phyloP scores from a whole-genome alignment of 2,113 vertebrate genomes.

The Elgaria multicarinata region DNA sequence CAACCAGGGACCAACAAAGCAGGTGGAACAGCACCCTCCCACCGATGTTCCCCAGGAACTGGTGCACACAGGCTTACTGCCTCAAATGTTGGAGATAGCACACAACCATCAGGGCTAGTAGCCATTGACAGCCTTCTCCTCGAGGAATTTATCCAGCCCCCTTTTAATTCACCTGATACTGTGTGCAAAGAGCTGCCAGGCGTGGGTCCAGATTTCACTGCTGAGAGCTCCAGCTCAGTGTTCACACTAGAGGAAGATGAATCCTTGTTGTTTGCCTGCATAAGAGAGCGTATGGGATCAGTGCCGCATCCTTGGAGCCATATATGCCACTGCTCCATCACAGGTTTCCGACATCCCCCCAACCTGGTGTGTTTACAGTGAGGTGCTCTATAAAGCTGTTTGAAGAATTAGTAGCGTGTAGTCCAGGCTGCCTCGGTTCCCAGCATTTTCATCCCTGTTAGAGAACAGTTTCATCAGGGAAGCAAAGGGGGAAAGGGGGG shows the following conservation, averaged over 20 bases:
- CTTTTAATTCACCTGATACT: constrained; percentile 1
- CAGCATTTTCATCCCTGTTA: neutral
- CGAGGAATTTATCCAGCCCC: no score
- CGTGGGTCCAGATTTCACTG: neutral
- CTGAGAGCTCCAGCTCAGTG: constrained; percentile 2
- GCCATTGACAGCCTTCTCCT: no score
- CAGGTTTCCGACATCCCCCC: no score
- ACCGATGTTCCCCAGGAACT: no score
- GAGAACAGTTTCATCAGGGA: neutral
- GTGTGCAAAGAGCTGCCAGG: neutral
- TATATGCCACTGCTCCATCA: neutral
- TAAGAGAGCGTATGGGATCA: neutral
- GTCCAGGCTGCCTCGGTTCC: neutral
- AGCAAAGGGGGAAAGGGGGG: neutral
- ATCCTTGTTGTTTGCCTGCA: constrained; percentile 11
- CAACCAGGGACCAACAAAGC: no score
- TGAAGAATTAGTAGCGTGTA: neutral
- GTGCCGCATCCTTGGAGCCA: neutral
- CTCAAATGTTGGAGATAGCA: no score
- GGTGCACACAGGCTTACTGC: no score
- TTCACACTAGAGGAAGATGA: constrained; percentile 25
- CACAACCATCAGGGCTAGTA: no score
- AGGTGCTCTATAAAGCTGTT: neutral
- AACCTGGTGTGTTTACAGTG: no score
- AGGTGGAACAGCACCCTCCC: no score